Evolutionary conservation across 2,113 vertebrate genomes (phyloP), one percentile per base, ranked within the genome.

Genomic region (Bos javanicus): DNA sequence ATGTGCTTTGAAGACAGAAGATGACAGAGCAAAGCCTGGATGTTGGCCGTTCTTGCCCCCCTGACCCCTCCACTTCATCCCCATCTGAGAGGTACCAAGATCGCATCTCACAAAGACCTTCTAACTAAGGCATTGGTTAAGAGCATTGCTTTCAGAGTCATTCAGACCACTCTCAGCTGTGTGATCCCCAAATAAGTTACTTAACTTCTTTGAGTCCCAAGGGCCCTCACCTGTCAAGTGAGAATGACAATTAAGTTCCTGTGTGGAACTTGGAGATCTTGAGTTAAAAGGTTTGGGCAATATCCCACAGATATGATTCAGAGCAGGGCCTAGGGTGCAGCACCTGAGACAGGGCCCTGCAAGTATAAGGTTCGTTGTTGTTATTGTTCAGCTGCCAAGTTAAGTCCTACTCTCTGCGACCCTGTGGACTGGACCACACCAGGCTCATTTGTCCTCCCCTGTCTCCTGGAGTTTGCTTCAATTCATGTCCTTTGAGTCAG

Each of bases 331-430:
- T 13, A 15, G 23, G 7, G 54, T 9, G 23, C 33, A 21, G 33
- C 1, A 0, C 36, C 5, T 12, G 25, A 17, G 36, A 4, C 26
- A 48, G 23, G 23, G 9, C 33, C 16, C 12, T 6, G 21, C 21
- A 26, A 46, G 52, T 33, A 15, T 26, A 36, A 3, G 9, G 16
- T 14, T 43, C 19, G 9, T 39, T 39, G 33, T 36, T 71, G 67
- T 6, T 71, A 23, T 71, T 23, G 19, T 71, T 71, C n/a, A 36
- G n/a, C n/a, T 71, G 67, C 67, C 23, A 21, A 71, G 39, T 8
- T 3, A 25, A 13, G 36, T 74, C 71, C 36, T 74, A 25, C 36
- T 43, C 71, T 43, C 71, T 43, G 71, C 6, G 1, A 15, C 39
- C 12, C 71, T 4, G 36, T 26, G 36, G 36, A 43, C 23, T 7